Conservation (phyloP, 1,140 invertebrate species). For the Calliopsis andreniformis region DNA sequence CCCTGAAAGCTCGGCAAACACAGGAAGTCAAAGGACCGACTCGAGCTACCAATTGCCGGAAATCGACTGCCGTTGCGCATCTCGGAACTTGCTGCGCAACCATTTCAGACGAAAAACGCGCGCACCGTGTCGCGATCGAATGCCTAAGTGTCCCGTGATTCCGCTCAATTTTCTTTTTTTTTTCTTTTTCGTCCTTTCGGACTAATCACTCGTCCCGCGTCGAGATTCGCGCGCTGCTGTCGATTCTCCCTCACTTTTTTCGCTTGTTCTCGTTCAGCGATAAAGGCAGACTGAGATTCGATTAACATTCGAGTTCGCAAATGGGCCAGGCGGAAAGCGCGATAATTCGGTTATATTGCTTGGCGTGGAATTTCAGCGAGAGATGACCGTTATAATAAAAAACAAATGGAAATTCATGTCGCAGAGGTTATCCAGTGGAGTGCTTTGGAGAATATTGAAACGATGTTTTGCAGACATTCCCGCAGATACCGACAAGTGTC, state of each 20-base stretch:
- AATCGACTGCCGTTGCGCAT: conserved; percentile 17
- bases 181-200: not conserved
- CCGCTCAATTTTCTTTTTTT: not conserved
- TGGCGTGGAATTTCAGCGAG: not conserved
- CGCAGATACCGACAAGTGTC: too few species aligned
- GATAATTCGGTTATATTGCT: conserved; percentile 38
- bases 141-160: not conserved
- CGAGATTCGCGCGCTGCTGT: not conserved
- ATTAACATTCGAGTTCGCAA: conserved; percentile 39
- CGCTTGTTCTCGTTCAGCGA: not conserved
- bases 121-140: not conserved
- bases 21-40: conserved; percentile 38
- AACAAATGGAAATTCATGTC: conserved; percentile 26
- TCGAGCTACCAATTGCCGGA: conserved; percentile 35
- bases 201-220: not conserved
- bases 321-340: conserved; percentile 26
- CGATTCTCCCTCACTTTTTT: too few species aligned
- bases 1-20: conserved; percentile 48
- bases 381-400: conserved; percentile 30
- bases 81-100: not conserved
- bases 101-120: not conserved
- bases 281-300: conserved; percentile 23
- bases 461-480: not conserved
- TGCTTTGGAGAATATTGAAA: conserved; percentile 12
- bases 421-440: not conserved